Base-by-base conservation (phyloP, 2,888 invertebrate species). In the Spisula subtruncata region DNA sequence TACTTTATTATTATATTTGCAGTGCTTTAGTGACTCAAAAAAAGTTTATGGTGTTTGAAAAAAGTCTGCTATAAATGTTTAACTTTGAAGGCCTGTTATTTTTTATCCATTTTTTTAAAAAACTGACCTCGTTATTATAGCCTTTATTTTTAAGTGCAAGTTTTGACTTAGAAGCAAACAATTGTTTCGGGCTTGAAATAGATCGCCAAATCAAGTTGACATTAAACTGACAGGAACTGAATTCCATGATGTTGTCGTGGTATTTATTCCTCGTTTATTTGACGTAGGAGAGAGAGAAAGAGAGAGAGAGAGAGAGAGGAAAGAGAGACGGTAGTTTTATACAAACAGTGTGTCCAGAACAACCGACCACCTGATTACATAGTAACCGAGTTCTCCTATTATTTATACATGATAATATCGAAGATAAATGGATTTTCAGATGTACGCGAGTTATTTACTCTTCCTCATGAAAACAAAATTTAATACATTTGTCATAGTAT, bases 371-470 rank as follows among this genome's bases (percentile, higher is more conserved):
- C 29, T 75, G 75, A 35, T 75, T 35, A 75, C 75, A 75, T 75
- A 32, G 75, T 0, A 18, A 75, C 75, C 29, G 35, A 75, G 75
- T 75, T 16, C 2, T 75, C 35, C 18, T 18, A 1, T 18, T 75
- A 75, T 75, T 71, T 75, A 75, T 75, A 75, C 75, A 32, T 32
- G 75, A 75, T 75, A 75, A 75, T 25, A 75, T 75, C 75, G 35
- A 32, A 75, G 75, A 75, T 35, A 75, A 75, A 75, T 75, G 75
- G 75, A 75, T 32, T 75, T 75, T 75, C 18, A 32, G 35, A 75
- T 35, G 32, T 35, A 18, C 18, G 35, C 16, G 29, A 75, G 32
- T 75, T 75, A 75, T 75, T 75, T 75, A 35, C 75, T 35, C 75
- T 75, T 75, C 75, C 18, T 35, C 35, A 35, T 32, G 75, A 75